These are phyloP conservation scores for Venturia canescens DNA, from an alignment of 1,140 invertebrate genomes.

Conservation along the genomic window DNA sequence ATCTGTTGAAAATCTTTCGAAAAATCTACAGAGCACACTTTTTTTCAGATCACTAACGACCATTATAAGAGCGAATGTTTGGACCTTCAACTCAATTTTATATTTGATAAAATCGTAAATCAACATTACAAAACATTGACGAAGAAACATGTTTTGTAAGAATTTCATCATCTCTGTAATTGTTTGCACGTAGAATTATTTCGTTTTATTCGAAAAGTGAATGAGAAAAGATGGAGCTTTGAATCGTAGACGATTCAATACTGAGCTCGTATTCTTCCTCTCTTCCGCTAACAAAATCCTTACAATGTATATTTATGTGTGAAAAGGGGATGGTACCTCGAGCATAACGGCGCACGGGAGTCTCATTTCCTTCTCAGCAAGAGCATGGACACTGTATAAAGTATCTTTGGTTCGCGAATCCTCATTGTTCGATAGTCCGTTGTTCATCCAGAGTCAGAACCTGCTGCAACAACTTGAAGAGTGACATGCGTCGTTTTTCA, in stretches of 20 bases:
- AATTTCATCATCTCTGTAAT: no score
- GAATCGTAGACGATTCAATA: neutral
- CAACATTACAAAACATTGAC: no score
- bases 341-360: neutral
- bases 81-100: no score
- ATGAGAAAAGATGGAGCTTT: neutral
- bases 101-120: no score
- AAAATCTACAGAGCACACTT: no score
- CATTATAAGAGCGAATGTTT: no score
- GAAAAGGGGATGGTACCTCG: neutral
- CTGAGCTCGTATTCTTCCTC: neutral
- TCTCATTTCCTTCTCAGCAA: slow-evolving; percentile 1
- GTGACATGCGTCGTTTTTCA: neutral
- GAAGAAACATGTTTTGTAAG: no score
- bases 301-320: neutral
- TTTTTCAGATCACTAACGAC: no score
- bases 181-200: no score
- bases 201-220: no score
- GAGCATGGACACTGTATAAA: neutral
- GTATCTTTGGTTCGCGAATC: neutral
- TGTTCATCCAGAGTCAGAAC: neutral
- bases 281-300: neutral
- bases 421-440: slow-evolving; percentile 12
- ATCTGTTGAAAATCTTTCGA: no score
- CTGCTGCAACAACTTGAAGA: neutral